Percentiles rank a stretch among this genome's conserved stretches.
phyloP scores from a whole-genome alignment of 2,797 vertebrate genomes.

The Sebastiscus albofasciatus region DNA sequence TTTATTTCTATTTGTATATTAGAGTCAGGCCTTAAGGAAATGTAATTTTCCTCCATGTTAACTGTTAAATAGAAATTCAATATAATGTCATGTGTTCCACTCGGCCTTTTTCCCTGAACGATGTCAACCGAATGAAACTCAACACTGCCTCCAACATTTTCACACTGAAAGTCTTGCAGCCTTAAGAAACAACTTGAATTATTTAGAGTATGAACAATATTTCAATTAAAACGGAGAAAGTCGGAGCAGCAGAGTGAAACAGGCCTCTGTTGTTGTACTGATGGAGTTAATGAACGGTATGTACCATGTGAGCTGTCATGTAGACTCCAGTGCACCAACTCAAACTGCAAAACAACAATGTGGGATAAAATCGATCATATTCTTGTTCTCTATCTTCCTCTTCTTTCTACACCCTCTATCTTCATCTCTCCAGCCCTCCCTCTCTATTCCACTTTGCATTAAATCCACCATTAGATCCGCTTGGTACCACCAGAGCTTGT shows the following conservation, averaged over 20 bases:
- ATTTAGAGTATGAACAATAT: neutral
- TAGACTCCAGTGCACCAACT: neutral
- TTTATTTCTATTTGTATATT: neutral
- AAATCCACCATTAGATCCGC: constrained; percentile 65
- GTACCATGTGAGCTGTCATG: neutral
- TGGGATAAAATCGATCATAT: neutral
- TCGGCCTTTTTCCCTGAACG: neutral
- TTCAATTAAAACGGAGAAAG: neutral
- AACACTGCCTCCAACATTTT: neutral
- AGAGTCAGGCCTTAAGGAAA: neutral
- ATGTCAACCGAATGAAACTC: neutral
- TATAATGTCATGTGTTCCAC: neutral
- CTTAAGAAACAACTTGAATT: neutral
- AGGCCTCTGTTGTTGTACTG: neutral
- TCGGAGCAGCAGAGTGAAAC: neutral
- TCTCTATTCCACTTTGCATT: constrained; percentile 57
- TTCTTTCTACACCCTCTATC: neutral
- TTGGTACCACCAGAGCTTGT: constrained; percentile 60
- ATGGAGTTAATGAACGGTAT: neutral
- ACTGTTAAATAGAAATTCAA: neutral
- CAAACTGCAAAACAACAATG: neutral
- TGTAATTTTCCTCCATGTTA: neutral
- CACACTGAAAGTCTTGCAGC: neutral
- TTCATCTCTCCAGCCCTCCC: neutral
- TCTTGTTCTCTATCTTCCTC: neutral